These are phyloP conservation scores for Lutjanus argentimaculatus DNA, from an alignment of 2,797 vertebrate genomes.

Conservation along the genomic window DNA sequence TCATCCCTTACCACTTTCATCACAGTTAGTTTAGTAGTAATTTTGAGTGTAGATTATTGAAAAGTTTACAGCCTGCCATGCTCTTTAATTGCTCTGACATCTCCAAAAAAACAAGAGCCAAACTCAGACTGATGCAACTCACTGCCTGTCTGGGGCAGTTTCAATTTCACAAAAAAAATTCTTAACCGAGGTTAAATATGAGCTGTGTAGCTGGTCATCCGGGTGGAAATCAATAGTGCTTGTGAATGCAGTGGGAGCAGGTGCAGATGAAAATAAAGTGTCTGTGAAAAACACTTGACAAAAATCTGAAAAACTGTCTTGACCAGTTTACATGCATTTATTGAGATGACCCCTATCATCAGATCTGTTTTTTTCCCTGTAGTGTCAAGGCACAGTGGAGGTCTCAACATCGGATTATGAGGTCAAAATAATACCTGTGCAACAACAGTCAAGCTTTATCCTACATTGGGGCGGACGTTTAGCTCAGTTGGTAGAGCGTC, in stretches of 20 bases:
- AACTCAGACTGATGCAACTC: too few species aligned
- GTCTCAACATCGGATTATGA: not conserved
- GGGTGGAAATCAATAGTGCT: too few species aligned
- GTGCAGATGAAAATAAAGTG: not conserved
- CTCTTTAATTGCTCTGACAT: too few species aligned
- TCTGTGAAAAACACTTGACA: not conserved
- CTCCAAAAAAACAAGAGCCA: too few species aligned
- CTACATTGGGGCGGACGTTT: too few species aligned
- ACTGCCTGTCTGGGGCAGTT: too few species aligned
- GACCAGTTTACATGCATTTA: not conserved
- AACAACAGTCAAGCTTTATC: conserved; percentile 6
- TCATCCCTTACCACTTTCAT: too few species aligned
- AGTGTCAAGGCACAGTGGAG: not conserved
- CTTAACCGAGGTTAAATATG: not conserved
- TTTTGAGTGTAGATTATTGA: too few species aligned
- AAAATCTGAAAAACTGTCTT: not conserved
- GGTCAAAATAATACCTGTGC: conserved; percentile 11
- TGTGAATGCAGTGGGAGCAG: not conserved
- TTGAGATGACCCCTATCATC: not conserved
- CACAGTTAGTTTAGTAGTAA: too few species aligned
- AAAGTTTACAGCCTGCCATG: too few species aligned
- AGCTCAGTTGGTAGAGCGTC: too few species aligned
- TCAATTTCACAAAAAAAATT: not conserved
- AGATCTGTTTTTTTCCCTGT: not conserved
- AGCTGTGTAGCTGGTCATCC: too few species aligned